Conservation (phyloP, 2,797 vertebrate genomes). For the Staurois parvus region DNA sequence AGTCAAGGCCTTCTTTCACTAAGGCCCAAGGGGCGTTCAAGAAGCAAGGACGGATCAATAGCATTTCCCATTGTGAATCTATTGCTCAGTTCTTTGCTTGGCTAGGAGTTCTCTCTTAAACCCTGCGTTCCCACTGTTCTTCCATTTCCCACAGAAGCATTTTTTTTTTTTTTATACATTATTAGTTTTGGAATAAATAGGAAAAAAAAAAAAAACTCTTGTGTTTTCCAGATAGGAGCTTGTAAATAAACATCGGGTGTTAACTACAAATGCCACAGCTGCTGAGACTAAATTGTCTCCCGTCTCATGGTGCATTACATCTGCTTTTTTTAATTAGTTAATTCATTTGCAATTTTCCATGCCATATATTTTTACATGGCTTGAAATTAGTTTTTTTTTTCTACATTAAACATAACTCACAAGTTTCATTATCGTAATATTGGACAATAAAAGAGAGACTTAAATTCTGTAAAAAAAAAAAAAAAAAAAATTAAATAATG, state of each 20-base stretch:
- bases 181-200: conserved; percentile 49
- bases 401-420: conserved; percentile 56
- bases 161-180: conserved; percentile 27
- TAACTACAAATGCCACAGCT: conserved; percentile 60
- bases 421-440: conserved; percentile 61
- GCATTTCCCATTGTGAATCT: no score
- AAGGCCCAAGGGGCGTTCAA: no score
- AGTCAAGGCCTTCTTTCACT: no score
- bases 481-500: neutral
- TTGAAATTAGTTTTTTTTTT: conserved; percentile 61
- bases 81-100: no score
- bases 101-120: no score
- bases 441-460: conserved; percentile 54
- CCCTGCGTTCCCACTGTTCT: no score
- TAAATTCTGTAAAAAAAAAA: conserved; percentile 30
- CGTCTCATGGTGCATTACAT: conserved; percentile 53
- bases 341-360: conserved; percentile 62
- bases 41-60: no score
- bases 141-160: neutral
- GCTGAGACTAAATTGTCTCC: conserved; percentile 55
- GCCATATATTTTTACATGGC: conserved; percentile 61
- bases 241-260: conserved; percentile 59
- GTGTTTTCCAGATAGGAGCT: conserved; percentile 47
- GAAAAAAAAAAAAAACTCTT: conserved; percentile 41
- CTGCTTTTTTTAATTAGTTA: conserved; percentile 62